Evolutionary conservation across 2,797 vertebrate genomes (phyloP).

Genomic region (Numenius phaeopus): DNA sequence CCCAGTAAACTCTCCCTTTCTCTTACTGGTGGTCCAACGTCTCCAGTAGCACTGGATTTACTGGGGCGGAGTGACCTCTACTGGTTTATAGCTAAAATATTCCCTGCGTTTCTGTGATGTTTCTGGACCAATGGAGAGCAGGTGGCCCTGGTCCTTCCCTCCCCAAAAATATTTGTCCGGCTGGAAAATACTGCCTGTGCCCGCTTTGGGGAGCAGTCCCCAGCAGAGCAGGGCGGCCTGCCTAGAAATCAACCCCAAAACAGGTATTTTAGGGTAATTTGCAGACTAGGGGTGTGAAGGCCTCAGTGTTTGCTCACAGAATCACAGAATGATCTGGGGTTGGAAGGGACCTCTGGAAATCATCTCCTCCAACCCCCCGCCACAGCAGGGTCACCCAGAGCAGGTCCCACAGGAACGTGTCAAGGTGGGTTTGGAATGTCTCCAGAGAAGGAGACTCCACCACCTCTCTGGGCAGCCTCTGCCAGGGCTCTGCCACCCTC

Average conservation of each 20-base stretch:
- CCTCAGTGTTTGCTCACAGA: neutral
- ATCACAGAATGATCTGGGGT: too few species aligned
- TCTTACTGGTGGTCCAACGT: neutral
- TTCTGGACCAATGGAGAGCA: rapidly evolving
- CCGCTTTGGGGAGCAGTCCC: neutral
- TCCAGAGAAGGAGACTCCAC: too few species aligned
- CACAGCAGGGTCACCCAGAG: too few species aligned
- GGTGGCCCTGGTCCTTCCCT: neutral
- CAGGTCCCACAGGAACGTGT: too few species aligned
- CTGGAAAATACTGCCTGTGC: rapidly evolving
- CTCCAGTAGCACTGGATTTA: neutral
- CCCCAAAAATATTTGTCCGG: neutral
- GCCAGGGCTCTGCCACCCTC: too few species aligned
- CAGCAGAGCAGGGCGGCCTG: neutral
- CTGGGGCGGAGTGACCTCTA: slow-evolving; percentile 48
- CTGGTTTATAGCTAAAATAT: neutral
- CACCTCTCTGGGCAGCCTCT: too few species aligned
- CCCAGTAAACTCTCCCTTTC: neutral
- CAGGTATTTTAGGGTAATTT: neutral
- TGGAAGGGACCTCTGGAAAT: too few species aligned
- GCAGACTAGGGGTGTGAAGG: rapidly evolving
- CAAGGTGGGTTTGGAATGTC: too few species aligned
- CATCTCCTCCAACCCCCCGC: too few species aligned
- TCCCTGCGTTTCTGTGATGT: rapidly evolving
- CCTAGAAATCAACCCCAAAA: rapidly evolving